Percentiles rank a stretch among this genome's conserved stretches.
phyloP scores from a whole-genome alignment of 2,888 invertebrate species.

The Heterodera filipjevi region DNA sequence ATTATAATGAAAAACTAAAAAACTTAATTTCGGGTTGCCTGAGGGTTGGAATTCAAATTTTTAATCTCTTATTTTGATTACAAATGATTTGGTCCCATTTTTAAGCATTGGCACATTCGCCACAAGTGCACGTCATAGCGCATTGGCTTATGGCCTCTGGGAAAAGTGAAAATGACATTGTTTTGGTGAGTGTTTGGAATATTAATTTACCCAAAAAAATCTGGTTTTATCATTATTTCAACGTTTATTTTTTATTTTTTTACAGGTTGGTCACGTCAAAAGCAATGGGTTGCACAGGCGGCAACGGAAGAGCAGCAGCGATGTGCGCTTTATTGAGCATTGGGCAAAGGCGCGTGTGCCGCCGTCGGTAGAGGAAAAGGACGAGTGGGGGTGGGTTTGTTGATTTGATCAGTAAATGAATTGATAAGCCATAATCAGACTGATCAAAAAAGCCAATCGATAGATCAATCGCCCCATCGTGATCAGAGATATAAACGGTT shows the following conservation, averaged over 20 bases:
- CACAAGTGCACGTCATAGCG: not conserved
- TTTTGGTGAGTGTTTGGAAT: not conserved
- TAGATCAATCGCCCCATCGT: too few relatives aligned
- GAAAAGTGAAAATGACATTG: not conserved
- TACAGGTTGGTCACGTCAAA: not conserved
- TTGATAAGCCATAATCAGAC: too few relatives aligned
- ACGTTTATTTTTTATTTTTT: too few relatives aligned
- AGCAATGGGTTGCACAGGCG: not conserved
- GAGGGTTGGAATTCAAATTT: not conserved
- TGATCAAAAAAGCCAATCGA: too few relatives aligned
- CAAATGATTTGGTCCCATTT: too few relatives aligned
- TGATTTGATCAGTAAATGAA: not conserved
- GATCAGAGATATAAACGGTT: too few relatives aligned
- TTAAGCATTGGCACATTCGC: not conserved
- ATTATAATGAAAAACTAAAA: too few relatives aligned
- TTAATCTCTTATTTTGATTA: not conserved
- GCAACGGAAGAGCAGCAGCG: not conserved
- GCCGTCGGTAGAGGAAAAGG: not conserved
- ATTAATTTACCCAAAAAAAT: not conserved
- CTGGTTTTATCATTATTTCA: too few relatives aligned
- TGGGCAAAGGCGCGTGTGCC: not conserved
- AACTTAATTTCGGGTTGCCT: not conserved
- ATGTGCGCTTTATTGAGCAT: not conserved
- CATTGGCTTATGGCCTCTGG: not conserved
- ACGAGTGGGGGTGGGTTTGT: not conserved